Conservation (phyloP, 2,888 invertebrate genomes). For the Eupithecia centaureata region DNA sequence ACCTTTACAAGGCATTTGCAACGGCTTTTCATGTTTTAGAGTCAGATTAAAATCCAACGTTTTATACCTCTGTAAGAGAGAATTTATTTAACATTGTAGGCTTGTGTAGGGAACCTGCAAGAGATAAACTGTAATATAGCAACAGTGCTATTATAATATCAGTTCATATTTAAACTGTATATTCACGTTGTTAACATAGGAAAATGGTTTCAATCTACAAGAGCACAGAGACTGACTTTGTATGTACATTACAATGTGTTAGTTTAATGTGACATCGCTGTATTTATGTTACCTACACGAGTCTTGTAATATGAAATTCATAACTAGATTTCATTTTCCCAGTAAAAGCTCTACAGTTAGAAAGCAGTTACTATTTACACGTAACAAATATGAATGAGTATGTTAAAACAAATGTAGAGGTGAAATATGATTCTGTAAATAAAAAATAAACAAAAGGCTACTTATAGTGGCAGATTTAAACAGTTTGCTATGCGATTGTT, state of each 20-base stretch:
- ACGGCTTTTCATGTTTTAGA: conserved; percentile 65
- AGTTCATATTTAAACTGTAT: background rate
- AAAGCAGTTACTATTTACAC: background rate
- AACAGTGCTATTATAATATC: conserved; percentile 46
- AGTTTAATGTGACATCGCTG: conserved; percentile 7
- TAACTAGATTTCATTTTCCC: background rate
- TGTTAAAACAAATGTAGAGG: background rate
- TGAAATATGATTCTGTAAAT: background rate
- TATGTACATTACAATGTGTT: conserved; percentile 5
- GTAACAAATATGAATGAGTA: background rate
- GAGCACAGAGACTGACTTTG: background rate
- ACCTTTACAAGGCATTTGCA: conserved; percentile 60
- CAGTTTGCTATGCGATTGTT: background rate
- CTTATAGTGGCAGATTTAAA: too few species aligned
- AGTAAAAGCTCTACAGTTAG: conserved; percentile 3
- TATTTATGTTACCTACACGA: conserved; percentile 6
- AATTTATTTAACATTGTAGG: background rate
- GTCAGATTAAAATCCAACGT: background rate
- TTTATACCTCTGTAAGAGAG: background rate
- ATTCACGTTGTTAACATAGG: background rate
- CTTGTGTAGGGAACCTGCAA: background rate
- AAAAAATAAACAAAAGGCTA: too few species aligned
- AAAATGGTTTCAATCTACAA: background rate
- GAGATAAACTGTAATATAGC: background rate
- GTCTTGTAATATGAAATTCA: conserved; percentile 4